These are phyloP conservation scores for Drosophila simulans DNA, from an alignment of 1,140 invertebrate genomes.

Conservation along the genomic window DNA sequence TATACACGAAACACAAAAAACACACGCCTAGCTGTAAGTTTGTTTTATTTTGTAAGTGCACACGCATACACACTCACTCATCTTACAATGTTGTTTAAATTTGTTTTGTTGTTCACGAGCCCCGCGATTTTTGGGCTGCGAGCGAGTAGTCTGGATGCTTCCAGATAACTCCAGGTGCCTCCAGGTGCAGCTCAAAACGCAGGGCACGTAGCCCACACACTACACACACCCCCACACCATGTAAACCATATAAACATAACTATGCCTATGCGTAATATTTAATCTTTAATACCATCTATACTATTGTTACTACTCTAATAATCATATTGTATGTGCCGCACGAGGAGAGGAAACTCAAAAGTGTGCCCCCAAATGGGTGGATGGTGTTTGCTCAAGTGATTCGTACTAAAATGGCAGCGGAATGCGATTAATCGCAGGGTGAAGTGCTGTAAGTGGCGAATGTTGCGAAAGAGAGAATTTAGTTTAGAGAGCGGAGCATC, in stretches of 20 bases:
- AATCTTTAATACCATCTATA: slow-evolving; percentile 22
- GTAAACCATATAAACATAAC: slow-evolving; percentile 32
- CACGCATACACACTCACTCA: slow-evolving; percentile 37
- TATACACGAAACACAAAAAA: slow-evolving; percentile 45
- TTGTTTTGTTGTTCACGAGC: slow-evolving; percentile 52
- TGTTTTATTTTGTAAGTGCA: slow-evolving; percentile 65
- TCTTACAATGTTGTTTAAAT: slow-evolving; percentile 58
- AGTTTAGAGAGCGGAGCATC: slow-evolving; percentile 33
- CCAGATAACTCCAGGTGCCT: too few species aligned
- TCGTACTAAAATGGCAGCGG: slow-evolving; percentile 55
- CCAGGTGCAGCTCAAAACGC: slow-evolving; percentile 40
- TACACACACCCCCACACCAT: slow-evolving; percentile 14
- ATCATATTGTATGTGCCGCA: slow-evolving; percentile 52
- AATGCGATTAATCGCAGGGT: slow-evolving; percentile 10
- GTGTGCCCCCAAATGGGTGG: slow-evolving; percentile 41
- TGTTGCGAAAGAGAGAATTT: slow-evolving; percentile 11
- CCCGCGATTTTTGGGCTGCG: slow-evolving; percentile 52
- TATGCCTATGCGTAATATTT: slow-evolving; percentile 41
- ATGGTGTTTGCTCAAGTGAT: slow-evolving; percentile 59
- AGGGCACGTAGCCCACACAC: slow-evolving; percentile 53
- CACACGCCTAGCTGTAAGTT: slow-evolving; percentile 61
- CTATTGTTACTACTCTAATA: slow-evolving; percentile 58
- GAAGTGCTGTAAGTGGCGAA: slow-evolving; percentile 41
- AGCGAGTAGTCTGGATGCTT: slow-evolving; percentile 47
- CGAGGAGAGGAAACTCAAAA: slow-evolving; percentile 31